phyloP scores from a whole-genome alignment of 2,888 invertebrate genomes.

The Noctua pronuba region DNA sequence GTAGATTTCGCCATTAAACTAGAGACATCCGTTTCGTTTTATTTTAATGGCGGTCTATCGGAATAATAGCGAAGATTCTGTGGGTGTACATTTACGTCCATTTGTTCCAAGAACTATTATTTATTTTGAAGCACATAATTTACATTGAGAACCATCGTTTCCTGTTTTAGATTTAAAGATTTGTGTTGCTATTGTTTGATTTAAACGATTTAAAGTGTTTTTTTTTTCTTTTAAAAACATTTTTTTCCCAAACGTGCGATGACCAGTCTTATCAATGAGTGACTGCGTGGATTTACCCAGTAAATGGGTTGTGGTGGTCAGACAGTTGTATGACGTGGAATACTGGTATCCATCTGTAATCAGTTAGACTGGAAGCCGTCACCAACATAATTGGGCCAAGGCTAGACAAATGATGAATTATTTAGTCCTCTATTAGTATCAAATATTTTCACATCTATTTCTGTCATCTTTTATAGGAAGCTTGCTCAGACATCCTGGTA shows the following conservation, averaged over 20 bases:
- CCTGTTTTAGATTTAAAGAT: constrained; percentile 23
- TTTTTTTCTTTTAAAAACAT: not conserved
- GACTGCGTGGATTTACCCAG: not conserved
- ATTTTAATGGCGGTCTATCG: constrained; percentile 21
- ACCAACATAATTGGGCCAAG: not conserved
- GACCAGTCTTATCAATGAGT: not conserved
- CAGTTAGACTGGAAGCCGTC: too few species aligned
- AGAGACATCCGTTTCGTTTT: constrained; percentile 37
- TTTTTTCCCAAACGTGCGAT: not conserved
- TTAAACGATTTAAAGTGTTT: constrained; percentile 23
- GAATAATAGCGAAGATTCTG: constrained; percentile 27
- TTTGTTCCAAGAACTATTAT: constrained; percentile 44
- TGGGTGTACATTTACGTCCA: constrained; percentile 44
- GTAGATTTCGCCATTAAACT: constrained; percentile 38
- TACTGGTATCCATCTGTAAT: not conserved
- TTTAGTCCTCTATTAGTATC: too few species aligned
- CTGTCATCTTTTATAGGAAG: not conserved
- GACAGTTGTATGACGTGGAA: not conserved
- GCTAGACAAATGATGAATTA: not conserved
- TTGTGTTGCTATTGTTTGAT: constrained; percentile 30
- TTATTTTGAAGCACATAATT: constrained; percentile 42
- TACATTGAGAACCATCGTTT: constrained; percentile 28
- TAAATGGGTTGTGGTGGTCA: not conserved
- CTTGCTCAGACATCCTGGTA: constrained; percentile 3
- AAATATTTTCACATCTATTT: not conserved